These are phyloP conservation scores for Drosophila subobscura DNA, from an alignment of 1,140 invertebrate genomes.

Conservation along the genomic window DNA sequence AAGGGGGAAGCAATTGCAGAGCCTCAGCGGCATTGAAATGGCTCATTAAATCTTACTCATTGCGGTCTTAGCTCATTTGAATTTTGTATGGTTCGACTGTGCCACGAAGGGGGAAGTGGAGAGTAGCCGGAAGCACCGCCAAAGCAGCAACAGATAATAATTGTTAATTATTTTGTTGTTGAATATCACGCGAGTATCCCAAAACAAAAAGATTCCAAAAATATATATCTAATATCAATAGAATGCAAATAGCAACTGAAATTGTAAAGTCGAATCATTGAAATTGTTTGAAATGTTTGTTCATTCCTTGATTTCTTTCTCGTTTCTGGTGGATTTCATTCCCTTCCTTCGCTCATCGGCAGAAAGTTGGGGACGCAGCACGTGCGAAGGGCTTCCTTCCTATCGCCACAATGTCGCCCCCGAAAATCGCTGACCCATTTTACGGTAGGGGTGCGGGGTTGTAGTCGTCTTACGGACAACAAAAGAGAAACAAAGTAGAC, in stretches of 20 bases:
- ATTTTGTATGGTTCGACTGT: conserved; percentile 44
- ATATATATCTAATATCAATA: conserved; percentile 4
- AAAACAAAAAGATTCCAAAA: not conserved
- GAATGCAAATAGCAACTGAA: not conserved
- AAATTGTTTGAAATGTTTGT: too few relatives aligned
- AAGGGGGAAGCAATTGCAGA: conserved; percentile 20
- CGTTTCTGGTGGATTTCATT: too few relatives aligned
- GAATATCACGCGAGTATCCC: conserved; percentile 15
- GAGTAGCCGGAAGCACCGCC: conserved; percentile 18
- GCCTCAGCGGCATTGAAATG: conserved; percentile 55
- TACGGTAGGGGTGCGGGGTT: not conserved
- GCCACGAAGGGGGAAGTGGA: not conserved
- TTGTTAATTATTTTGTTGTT: conserved; percentile 48
- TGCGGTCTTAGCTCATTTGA: conserved; percentile 39
- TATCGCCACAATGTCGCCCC: conserved; percentile 60
- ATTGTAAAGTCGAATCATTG: not conserved
- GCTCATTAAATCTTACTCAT: conserved; percentile 50
- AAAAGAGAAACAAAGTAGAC: conserved; percentile 10
- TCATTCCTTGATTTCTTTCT: too few relatives aligned
- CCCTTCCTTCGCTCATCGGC: not conserved
- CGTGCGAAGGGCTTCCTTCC: conserved; percentile 58
- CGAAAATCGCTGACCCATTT: conserved; percentile 75
- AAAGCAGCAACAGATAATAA: conserved; percentile 36
- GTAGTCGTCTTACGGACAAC: conserved; percentile 11
- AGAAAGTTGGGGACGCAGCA: conserved; percentile 35